Evolutionary conservation across 1,140 invertebrate species (phyloP).

Genomic region (Harpegnathos saltator): DNA sequence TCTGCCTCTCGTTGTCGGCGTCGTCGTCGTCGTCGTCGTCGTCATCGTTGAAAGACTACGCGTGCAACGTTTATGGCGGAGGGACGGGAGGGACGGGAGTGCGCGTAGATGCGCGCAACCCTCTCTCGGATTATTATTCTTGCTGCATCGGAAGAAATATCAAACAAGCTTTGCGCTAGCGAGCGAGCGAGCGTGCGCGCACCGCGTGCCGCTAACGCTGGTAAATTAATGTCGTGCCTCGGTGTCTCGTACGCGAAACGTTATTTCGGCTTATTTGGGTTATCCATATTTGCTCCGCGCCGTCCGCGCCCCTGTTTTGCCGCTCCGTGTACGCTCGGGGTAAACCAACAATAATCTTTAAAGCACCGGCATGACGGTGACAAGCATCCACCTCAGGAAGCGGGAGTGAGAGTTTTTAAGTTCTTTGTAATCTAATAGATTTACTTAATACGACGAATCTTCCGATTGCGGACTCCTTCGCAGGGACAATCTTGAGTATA

Average conservation of each 20-base stretch:
- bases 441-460: conserved; percentile 53
- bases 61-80: conserved; percentile 23
- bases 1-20: neutral
- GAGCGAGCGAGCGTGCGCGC: neutral
- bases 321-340: neutral
- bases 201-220: conserved; percentile 35
- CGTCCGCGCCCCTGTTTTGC: too few relatives aligned
- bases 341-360: conserved; percentile 60
- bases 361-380: conserved; percentile 19
- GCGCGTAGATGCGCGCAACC: conserved; percentile 19
- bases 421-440: conserved; percentile 50
- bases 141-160: conserved; percentile 56
- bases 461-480: conserved; percentile 33
- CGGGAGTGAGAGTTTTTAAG: conserved; percentile 50
- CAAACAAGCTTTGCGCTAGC: conserved; percentile 39
- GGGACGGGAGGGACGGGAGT: neutral
- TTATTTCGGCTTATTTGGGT: conserved; percentile 56
- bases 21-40: conserved; percentile 7
- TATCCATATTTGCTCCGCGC: conserved; percentile 36
- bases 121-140: conserved; percentile 55
- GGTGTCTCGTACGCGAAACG: conserved; percentile 50
- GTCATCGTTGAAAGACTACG: conserved; percentile 35
- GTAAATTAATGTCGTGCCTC: conserved; percentile 56
- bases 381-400: neutral
- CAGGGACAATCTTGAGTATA: conserved; percentile 26